These are phyloP conservation scores for Drosophila kambysellisi DNA, from an alignment of 2,888 invertebrate genomes.

Conservation along the genomic window DNA sequence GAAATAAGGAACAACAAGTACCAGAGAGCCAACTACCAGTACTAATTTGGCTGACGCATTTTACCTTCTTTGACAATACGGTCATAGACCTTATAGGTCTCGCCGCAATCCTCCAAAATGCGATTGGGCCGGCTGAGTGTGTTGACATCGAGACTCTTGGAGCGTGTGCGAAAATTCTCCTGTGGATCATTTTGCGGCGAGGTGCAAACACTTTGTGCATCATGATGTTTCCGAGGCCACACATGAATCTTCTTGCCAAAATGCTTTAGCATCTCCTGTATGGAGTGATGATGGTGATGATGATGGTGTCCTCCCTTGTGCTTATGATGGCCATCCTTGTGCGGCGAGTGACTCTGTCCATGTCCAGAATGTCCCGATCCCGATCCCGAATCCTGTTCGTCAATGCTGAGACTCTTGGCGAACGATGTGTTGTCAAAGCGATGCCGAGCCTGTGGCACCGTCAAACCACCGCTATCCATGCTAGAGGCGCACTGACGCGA, in stretches of 20 bases:
- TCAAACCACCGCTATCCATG: slow-evolving; percentile 54
- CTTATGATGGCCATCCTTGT: slow-evolving; percentile 63
- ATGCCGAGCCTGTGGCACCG: slow-evolving; percentile 49
- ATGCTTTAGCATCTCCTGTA: slow-evolving; percentile 91
- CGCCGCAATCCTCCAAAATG: slow-evolving; percentile 90
- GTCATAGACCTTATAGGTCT: slow-evolving; percentile 93
- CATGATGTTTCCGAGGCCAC: slow-evolving; percentile 89
- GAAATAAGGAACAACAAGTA: slow-evolving; percentile 59
- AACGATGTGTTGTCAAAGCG: slow-evolving; percentile 85
- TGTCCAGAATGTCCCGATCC: neutral
- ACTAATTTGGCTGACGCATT: slow-evolving; percentile 5
- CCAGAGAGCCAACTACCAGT: slow-evolving; percentile 16
- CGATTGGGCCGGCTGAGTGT: slow-evolving; percentile 85
- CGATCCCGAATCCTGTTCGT: slow-evolving; percentile 61
- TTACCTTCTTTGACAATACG: slow-evolving; percentile 91
- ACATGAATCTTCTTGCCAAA: slow-evolving; percentile 91
- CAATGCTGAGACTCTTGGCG: slow-evolving; percentile 82
- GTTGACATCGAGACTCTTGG: slow-evolving; percentile 91
- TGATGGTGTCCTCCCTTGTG: slow-evolving; percentile 54
- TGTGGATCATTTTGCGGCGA: slow-evolving; percentile 86
- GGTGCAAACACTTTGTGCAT: slow-evolving; percentile 85
- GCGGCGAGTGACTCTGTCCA: slow-evolving; percentile 43
- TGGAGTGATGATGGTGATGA: slow-evolving; percentile 88
- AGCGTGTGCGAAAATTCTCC: slow-evolving; percentile 90
- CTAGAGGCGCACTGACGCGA: slow-evolving; percentile 64